Conservation (phyloP, 2,888 invertebrate genomes). For the Thereva nobilitata region DNA sequence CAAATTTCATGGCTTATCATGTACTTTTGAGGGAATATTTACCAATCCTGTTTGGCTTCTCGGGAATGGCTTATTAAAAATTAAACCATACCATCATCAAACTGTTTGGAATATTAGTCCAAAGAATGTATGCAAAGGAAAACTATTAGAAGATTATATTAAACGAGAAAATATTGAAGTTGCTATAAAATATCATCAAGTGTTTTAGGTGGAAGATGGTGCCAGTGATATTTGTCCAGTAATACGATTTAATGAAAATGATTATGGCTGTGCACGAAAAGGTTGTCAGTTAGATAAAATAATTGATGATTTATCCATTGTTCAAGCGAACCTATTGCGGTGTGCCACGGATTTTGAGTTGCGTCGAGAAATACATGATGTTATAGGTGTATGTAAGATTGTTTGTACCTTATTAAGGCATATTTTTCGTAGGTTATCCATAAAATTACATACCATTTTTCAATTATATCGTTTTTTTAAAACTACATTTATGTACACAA, state of each 20-base stretch:
- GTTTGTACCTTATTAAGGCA: too few species aligned
- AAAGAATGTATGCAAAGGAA: constrained; percentile 78
- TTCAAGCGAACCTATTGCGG: constrained; percentile 48
- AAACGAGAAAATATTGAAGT: constrained; percentile 56
- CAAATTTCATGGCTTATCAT: constrained; percentile 57
- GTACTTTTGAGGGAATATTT: constrained; percentile 61
- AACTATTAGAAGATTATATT: constrained; percentile 69
- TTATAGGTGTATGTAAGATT: background rate
- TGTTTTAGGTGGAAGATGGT: constrained; percentile 78
- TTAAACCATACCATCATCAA: constrained; percentile 71
- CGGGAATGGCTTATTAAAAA: constrained; percentile 61
- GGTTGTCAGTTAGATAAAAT: constrained; percentile 58
- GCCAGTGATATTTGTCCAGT: constrained; percentile 79
- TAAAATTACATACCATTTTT: too few species aligned
- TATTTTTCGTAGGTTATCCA: too few species aligned
- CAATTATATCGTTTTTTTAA: too few species aligned
- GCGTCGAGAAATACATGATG: constrained; percentile 44
- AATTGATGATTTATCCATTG: constrained; percentile 48
- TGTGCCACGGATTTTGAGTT: constrained; percentile 55
- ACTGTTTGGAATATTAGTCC: constrained; percentile 71
- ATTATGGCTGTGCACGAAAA: constrained; percentile 69
- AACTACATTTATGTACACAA: too few species aligned
- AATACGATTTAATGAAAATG: constrained; percentile 63
- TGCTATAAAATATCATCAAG: constrained; percentile 60
- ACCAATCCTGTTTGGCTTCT: constrained; percentile 74